Percentiles rank a stretch among this genome's conserved stretches.
phyloP scores from a whole-genome alignment of 2,113 vertebrate genomes.

The Eidolon helvum region DNA sequence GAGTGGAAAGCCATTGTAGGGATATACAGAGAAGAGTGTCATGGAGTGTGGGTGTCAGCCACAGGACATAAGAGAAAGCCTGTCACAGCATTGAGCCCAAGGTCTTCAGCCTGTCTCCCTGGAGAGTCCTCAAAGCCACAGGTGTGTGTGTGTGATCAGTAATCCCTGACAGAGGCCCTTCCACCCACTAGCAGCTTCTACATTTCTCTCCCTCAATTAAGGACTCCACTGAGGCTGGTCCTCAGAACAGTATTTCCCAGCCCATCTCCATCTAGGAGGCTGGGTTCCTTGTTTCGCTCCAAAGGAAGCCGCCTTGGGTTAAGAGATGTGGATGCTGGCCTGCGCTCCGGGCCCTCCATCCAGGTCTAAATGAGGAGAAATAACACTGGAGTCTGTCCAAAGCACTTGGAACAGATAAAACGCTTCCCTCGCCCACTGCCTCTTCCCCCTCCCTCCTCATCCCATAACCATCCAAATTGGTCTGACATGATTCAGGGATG shows the following conservation, averaged over 20 bases:
- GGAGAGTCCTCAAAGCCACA: neutral
- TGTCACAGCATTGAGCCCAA: neutral
- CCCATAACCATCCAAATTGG: conserved; percentile 67
- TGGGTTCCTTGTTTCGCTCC: neutral
- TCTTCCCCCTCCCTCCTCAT: conserved; percentile 8
- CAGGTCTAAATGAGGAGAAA: conserved; percentile 71
- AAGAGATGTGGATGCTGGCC: conserved; percentile 49
- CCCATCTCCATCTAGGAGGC: neutral
- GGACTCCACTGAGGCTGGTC: neutral
- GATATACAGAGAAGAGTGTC: neutral
- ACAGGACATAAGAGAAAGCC: neutral
- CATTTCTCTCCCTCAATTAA: neutral
- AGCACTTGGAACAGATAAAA: conserved; percentile 56
- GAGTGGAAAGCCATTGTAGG: no score
- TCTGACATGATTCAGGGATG: conserved; percentile 65
- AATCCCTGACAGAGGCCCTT: neutral
- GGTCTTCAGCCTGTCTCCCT: neutral
- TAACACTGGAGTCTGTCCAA: conserved; percentile 65
- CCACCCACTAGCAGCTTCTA: neutral
- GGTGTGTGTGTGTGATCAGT: neutral
- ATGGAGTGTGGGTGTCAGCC: accelerated
- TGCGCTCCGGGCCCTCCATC: conserved; percentile 29
- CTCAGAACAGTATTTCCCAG: neutral
- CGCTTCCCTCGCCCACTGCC: conserved; percentile 11
- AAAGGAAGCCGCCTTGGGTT: conserved; percentile 38